These are phyloP conservation scores for Diplodus puntazzo DNA, from an alignment of 2,797 vertebrate genomes.

Conservation along the genomic window DNA sequence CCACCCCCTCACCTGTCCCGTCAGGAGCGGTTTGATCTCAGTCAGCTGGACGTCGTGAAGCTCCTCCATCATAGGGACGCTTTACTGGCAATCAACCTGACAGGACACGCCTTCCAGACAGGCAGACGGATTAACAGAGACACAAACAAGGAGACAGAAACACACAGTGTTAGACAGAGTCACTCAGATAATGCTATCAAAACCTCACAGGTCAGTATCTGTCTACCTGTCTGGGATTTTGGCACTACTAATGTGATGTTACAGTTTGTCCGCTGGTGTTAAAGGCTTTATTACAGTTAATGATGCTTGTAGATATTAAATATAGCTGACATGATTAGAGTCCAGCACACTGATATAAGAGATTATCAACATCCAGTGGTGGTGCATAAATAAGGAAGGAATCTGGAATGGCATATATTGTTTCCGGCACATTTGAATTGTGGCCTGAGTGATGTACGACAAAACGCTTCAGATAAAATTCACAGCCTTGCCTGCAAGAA, in stretches of 20 bases:
- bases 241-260: neutral
- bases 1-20: slow-evolving; percentile 88
- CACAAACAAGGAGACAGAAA: neutral
- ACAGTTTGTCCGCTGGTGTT: neutral
- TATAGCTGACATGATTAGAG: neutral
- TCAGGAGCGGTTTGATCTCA: slow-evolving; percentile 95
- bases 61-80: slow-evolving; percentile 89
- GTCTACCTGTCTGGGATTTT: neutral
- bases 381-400: no score
- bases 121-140: neutral
- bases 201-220: neutral
- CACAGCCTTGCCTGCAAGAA: no score
- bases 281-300: neutral
- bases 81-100: slow-evolving; percentile 50
- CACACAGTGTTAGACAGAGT: neutral
- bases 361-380: no score
- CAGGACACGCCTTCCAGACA: slow-evolving; percentile 13
- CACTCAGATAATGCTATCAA: neutral
- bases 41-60: slow-evolving; percentile 95
- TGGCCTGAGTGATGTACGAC: no score
- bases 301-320: neutral
- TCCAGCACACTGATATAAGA: no score
- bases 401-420: no score
- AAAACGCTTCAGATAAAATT: no score
- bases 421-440: no score